phyloP scores from a whole-genome alignment of 2,888 invertebrate species.

The Eurytoma adleriae region DNA sequence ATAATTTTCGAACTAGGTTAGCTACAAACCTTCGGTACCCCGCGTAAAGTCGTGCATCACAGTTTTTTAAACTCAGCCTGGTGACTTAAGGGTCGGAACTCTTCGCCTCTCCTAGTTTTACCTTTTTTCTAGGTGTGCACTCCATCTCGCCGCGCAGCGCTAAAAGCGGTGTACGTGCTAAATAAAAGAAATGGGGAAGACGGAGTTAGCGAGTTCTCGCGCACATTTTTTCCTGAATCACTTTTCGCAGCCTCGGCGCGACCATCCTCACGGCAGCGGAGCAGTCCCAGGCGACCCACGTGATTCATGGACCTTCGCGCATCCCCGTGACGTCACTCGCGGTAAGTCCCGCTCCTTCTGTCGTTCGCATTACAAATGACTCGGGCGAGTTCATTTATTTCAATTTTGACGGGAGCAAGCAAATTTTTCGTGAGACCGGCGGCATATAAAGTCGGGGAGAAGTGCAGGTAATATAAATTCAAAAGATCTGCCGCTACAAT shows the following conservation, averaged over 20 bases:
- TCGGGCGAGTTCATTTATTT: background rate
- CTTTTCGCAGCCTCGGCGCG: slow-evolving; percentile 66
- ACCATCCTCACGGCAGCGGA: slow-evolving; percentile 59
- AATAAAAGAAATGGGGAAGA: background rate
- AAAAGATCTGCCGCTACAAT: background rate
- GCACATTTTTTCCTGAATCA: slow-evolving; percentile 54
- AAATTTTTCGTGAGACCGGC: background rate
- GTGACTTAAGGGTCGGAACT: background rate
- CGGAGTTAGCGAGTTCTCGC: slow-evolving; percentile 3
- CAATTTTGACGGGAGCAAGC: slow-evolving; percentile 9
- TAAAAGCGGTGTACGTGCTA: slow-evolving; percentile 11
- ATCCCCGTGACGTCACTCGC: slow-evolving; percentile 62
- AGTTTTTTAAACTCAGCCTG: background rate
- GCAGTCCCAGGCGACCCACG: slow-evolving; percentile 63
- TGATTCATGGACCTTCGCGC: slow-evolving; percentile 64
- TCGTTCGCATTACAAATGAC: slow-evolving; percentile 24
- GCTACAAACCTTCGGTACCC: too few relatives aligned
- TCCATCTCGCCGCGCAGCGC: background rate
- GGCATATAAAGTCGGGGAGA: background rate
- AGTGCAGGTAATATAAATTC: background rate
- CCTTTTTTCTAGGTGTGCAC: background rate
- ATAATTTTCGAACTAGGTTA: too few relatives aligned
- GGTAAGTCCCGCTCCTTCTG: slow-evolving; percentile 57
- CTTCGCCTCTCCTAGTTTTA: background rate
- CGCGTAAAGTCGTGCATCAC: too few relatives aligned